These are phyloP conservation scores for Drosophila siamana DNA, from an alignment of 2,888 invertebrate genomes.

Conservation along the genomic window DNA sequence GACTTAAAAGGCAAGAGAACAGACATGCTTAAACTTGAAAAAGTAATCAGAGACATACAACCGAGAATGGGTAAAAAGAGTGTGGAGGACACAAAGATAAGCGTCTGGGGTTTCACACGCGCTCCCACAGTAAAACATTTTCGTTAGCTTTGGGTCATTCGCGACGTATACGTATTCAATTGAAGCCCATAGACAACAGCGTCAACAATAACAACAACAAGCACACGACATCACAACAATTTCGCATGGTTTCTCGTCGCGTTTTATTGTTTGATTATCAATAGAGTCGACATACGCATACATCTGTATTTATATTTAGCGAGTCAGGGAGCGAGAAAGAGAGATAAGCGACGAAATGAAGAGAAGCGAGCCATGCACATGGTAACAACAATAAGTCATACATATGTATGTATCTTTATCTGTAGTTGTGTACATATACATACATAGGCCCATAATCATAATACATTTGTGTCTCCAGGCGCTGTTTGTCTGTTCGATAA, in stretches of 20 bases:
- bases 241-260: constrained; percentile 57
- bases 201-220: neutral
- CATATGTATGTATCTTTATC: constrained; percentile 1
- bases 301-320: too few species aligned
- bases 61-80: neutral
- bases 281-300: constrained; percentile 40
- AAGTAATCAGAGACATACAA: constrained; percentile 42
- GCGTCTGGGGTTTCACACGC: constrained; percentile 43
- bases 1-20: constrained; percentile 23
- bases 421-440: neutral
- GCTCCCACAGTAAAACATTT: constrained; percentile 17
- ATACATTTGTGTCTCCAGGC: constrained; percentile 33
- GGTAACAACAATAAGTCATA: constrained; percentile 15
- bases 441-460: constrained; percentile 20
- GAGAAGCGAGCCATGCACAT: constrained; percentile 21
- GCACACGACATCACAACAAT: constrained; percentile 28
- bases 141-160: constrained; percentile 28
- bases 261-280: constrained; percentile 76
- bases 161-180: constrained; percentile 42
- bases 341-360: constrained; percentile 21
- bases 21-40: constrained; percentile 38
- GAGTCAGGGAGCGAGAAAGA: neutral
- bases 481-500: constrained; percentile 43
- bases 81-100: constrained; percentile 21
- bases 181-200: constrained; percentile 46